Evolutionary conservation across 2,113 vertebrate species (phyloP), one percentile per base, ranked within the genome.

Genomic region (Rhadina sibilatrix): DNA sequence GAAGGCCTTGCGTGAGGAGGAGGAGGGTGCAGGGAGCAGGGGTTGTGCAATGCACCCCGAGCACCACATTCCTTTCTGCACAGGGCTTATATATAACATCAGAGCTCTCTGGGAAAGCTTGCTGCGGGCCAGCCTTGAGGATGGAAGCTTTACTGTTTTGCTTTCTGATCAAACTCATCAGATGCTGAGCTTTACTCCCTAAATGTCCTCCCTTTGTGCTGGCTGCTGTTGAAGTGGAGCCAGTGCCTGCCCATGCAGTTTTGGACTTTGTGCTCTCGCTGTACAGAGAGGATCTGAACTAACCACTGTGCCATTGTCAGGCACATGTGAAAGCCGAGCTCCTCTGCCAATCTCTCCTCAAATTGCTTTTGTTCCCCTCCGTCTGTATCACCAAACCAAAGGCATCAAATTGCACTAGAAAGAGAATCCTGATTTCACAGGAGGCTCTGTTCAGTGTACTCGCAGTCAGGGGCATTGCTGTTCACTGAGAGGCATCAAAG

Each of bases 11-110:
- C 69, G 86, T 38, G 86, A 93, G 94, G 74, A 94, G 94, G 74
- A 94, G 89, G 87, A 95, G 94, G 77, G 87, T 87, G 72, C 88
- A 94, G 69, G 94, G 84, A 97, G 40, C 49, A 24, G 76, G 42
- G 77, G 53, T 96, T 96, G 94, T 89, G 94, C 92, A 96, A 90
- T 7, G 76, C 59, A 31, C 56, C 0, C 42, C 1, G 13, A 96
- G 18, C 79, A 31, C 70, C 11, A 3, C 94, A 81, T 96, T 92
- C 93, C 89, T 92, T 35, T 44, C 95, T 68, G 76, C 64, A 30
- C 72, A 7, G 64, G 17, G 7, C 3, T 80, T 95, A 61, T 60
- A 82, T 71, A 18, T 64, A 90, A 90, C 88, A 90, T 90, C 88
- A 64, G 20, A 87, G 23, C 59, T 90, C 63, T 2, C 9, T 21